A percentile compares a stretch with the other conserved stretches of the same genome.
These are phyloP conservation scores for Chaenodraco wilsoni DNA, from an alignment of 2,797 vertebrate species.

Conservation along the genomic window DNA sequence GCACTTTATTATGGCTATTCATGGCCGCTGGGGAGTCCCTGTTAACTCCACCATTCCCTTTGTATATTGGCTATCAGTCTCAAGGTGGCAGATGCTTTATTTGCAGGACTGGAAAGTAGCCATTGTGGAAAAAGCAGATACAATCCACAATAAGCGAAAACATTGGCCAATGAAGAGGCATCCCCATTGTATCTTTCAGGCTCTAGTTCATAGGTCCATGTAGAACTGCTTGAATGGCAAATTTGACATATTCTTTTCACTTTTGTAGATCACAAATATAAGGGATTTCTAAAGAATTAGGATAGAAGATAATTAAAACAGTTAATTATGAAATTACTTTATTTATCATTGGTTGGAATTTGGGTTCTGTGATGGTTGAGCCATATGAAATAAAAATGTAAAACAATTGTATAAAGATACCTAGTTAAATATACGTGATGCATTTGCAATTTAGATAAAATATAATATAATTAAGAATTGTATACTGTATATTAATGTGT, in stretches of 20 bases:
- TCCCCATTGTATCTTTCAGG: not conserved
- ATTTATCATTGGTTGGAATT: too few relatives aligned
- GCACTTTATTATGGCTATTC: conserved; percentile 46
- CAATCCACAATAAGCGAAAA: not conserved
- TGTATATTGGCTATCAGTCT: not conserved
- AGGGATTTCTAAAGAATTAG: not conserved
- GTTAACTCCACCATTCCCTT: not conserved
- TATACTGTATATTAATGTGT: too few relatives aligned
- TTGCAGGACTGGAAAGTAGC: conserved; percentile 15
- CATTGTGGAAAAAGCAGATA: conserved; percentile 14
- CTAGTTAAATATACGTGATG: too few relatives aligned
- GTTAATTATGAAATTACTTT: too few relatives aligned
- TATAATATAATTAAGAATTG: too few relatives aligned
- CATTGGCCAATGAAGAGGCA: not conserved
- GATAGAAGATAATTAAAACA: too few relatives aligned
- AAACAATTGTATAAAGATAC: too few relatives aligned
- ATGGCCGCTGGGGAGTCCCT: conserved; percentile 10
- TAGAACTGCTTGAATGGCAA: not conserved
- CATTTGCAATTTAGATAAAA: too few relatives aligned
- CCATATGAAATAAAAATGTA: too few relatives aligned
- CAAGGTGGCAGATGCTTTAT: conserved; percentile 17
- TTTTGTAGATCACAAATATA: not conserved
- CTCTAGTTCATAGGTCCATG: not conserved
- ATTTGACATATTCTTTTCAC: not conserved
- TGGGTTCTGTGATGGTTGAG: too few relatives aligned